Evolutionary conservation across 2,888 invertebrate species (phyloP), one percentile per base, ranked within the genome.

Genomic region (Seira ritae): DNA sequence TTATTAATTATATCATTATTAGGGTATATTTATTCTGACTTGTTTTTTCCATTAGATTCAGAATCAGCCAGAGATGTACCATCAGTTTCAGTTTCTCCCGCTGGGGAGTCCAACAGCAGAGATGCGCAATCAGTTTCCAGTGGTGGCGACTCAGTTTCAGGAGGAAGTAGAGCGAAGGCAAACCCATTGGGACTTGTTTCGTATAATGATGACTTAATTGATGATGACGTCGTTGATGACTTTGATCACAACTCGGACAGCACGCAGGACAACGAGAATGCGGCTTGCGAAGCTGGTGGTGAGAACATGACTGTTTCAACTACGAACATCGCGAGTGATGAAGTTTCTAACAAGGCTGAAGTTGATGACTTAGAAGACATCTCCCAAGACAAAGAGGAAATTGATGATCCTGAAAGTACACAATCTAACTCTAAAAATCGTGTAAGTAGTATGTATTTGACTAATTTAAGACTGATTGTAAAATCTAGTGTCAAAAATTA

Each of bases 151-250:
- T 66, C 66, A 4, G 37, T 67, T 0, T 67, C 72, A 0, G 66
- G 55, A 55, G 79, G 79, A 0, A 67, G 72, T 55, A 17, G 72
- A 0, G 20, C 72, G 0, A 78, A 78, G 31, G 4, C 67, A 0
- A 42, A 37, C 17, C 66, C 60, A n/a, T 62, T 71, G 6, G 86
- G 91, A 87, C 90, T 95, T 85, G 95, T 95, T 17, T 94, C 94
- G 42, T 95, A 95, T 89, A 93, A 94, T 87, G 95, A 90, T 90
- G 89, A 91, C 89, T 85, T 88, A 89, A 89, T 90, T 90, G 85
- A 90, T 89, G 80, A 91, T 23, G 88, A 87, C 17, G 87, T 77
- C 8, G 78, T 87, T 19, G 87, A 87, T 46, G 87, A 87, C 50
- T 83, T 73, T 67, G 79, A 79, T 50, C 79, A 67, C 74, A 80